Percentiles rank a stretch among this genome's conserved stretches.
These are phyloP conservation scores for Coreius guichenoti DNA, from an alignment of 2,797 vertebrate genomes.

Conservation along the genomic window DNA sequence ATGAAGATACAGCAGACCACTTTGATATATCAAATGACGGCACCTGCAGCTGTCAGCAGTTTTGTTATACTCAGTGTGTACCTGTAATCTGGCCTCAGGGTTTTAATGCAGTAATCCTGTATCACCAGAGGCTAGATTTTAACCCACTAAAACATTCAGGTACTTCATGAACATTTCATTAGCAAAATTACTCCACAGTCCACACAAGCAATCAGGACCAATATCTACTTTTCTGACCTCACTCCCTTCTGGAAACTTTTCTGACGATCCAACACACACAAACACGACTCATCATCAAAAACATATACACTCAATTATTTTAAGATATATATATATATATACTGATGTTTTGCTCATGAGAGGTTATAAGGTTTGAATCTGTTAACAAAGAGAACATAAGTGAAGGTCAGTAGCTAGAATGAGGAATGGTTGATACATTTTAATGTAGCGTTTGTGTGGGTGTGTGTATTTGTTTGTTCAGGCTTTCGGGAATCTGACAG, in stretches of 20 bases:
- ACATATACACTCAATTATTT: neutral
- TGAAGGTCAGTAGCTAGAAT: neutral
- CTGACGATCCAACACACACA: neutral
- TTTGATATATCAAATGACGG: neutral
- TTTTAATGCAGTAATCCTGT: slow-evolving; percentile 10
- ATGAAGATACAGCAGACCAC: neutral
- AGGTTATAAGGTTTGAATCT: neutral
- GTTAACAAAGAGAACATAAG: neutral
- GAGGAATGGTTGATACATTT: neutral
- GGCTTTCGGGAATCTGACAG: neutral
- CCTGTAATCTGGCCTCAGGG: slow-evolving; percentile 19
- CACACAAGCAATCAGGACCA: neutral
- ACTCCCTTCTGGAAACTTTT: neutral
- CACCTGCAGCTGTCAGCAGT: slow-evolving; percentile 10
- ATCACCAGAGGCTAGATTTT: slow-evolving; percentile 30
- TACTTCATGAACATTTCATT: slow-evolving; percentile 13
- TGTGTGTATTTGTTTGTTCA: slow-evolving; percentile 14
- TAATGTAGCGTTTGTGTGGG: neutral
- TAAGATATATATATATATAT: neutral
- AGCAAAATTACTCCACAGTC: slow-evolving; percentile 3
- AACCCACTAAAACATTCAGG: slow-evolving; percentile 18
- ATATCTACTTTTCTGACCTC: neutral
- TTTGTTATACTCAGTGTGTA: slow-evolving; percentile 21
- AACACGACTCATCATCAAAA: neutral
- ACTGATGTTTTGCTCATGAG: neutral